Base-by-base conservation (phyloP, 2,888 invertebrate genomes). In the Tipula unca region DNA sequence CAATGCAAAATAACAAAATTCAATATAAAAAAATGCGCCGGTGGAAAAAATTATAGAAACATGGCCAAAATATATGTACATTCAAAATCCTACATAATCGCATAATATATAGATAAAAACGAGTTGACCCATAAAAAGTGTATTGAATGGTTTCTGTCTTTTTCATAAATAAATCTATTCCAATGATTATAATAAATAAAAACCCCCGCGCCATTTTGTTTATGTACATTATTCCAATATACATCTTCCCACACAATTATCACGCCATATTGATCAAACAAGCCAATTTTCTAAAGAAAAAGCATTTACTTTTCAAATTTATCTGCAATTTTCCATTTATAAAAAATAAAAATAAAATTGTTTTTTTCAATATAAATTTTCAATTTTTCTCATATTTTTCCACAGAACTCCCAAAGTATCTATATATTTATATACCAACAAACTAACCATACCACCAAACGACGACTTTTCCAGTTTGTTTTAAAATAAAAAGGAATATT, bases 311-410 rank as follows among this genome's bases (percentile, higher is more conserved):
- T 69, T 10, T 69, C 25, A 69, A 69, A 69, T 8, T 69, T 69
- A 69, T 69, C 69, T 69, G 69, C 69, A 69, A 69, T 69, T 69
- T 69, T 69, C 69, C 69, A 69, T 69, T 69, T 69, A 69, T 10
- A 48, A 48, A 69, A 69, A 25, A 25, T 10, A 69, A 6, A 69
- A 8, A 25, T 10, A 69, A 69, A 32, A 69, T 69, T 69, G 14
- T 69, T 69, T 69, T 48, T 48, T 48, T 1, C 25, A 13, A 69
- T 25, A 69, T 69, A 69, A 20, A 69, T 69, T 69, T 69, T 69
- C 69, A 69, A 69, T 69, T 69, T 54, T 69, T 69, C 69, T 25
- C 25, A 69, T 69, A 69, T 3, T 69, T 25, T 69, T 69, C 69
- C 10, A 25, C 25, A 69, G 25, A 69, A 69, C 69, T 25, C 69